Evolutionary conservation across 2,888 invertebrate genomes (phyloP).

Genomic region (Physocephala rufipes): DNA sequence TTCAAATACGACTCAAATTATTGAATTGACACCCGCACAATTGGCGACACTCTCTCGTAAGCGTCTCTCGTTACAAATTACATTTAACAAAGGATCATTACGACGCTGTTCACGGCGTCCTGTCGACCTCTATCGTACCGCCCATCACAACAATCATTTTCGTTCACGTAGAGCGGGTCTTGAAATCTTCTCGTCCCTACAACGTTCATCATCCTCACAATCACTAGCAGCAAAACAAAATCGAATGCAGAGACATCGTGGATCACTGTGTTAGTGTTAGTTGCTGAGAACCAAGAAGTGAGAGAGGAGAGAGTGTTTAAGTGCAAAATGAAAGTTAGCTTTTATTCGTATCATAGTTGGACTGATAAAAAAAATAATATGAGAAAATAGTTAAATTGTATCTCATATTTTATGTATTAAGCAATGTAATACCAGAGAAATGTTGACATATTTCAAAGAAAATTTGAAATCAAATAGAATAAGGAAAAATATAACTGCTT

Average conservation of each 20-base stretch:
- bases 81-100: constrained; percentile 57
- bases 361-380: too few relatives aligned
- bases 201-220: constrained; percentile 57
- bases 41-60: constrained; percentile 62
- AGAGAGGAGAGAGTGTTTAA: too few relatives aligned
- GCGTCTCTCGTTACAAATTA: constrained; percentile 63
- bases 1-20: constrained; percentile 52
- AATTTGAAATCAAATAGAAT: too few relatives aligned
- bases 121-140: constrained; percentile 51
- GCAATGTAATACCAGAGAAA: too few relatives aligned
- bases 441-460: too few relatives aligned
- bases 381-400: too few relatives aligned
- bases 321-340: too few relatives aligned
- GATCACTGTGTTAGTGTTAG: constrained; percentile 54
- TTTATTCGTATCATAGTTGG: too few relatives aligned
- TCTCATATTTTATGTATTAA: too few relatives aligned
- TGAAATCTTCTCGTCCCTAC: constrained; percentile 53
- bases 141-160: constrained; percentile 58
- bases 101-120: constrained; percentile 55
- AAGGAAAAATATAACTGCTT: too few relatives aligned
- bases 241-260: constrained; percentile 56
- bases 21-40: constrained; percentile 63
- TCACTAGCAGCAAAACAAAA: constrained; percentile 54
- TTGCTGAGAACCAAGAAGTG: neutral
- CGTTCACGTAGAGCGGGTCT: constrained; percentile 55